Conservation (phyloP, 92 coral and sea anemone species). For the Phenganax subtilis region DNA sequence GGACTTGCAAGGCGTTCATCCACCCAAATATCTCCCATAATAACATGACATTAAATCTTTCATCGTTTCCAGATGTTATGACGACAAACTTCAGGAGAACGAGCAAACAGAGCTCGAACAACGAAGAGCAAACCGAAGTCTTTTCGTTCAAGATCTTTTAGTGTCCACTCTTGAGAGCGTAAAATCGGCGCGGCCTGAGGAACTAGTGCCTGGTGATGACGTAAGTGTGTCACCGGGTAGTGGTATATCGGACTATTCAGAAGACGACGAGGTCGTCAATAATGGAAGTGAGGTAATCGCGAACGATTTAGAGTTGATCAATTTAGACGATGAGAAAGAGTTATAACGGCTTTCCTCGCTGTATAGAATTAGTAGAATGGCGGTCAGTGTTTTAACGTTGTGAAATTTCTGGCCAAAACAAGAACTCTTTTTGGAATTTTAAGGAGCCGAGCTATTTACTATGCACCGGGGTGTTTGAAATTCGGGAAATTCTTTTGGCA, state of each 20-base stretch:
- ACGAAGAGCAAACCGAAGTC: slow-evolving; percentile 79
- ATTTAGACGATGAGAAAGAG: slow-evolving; percentile 35
- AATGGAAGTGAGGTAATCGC: slow-evolving; percentile 2
- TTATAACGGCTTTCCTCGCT: slow-evolving; percentile 23
- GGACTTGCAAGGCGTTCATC: too few species aligned
- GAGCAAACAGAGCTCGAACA: slow-evolving; percentile 80
- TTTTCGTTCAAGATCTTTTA: slow-evolving; percentile 95
- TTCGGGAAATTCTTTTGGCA: too few species aligned
- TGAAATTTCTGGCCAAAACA: background rate
- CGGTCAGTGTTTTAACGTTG: slow-evolving; percentile 1
- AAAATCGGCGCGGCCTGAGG: slow-evolving; percentile 7
- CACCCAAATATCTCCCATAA: too few species aligned
- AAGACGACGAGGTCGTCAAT: slow-evolving; percentile 12
- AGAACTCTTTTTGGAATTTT: too few species aligned
- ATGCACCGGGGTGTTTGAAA: too few species aligned
- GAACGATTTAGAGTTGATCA: slow-evolving; percentile 30
- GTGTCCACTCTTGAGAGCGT: slow-evolving; percentile 69
- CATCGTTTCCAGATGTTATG: slow-evolving; percentile 61
- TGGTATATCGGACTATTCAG: slow-evolving; percentile 17
- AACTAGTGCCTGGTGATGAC: background rate
- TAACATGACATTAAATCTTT: background rate
- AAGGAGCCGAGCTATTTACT: too few species aligned
- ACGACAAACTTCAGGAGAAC: slow-evolving; percentile 72
- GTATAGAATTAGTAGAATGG: background rate
- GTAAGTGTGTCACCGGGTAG: background rate